Evolutionary conservation across 1,140 invertebrate species (phyloP).

Genomic region (Drosophila nasuta): DNA sequence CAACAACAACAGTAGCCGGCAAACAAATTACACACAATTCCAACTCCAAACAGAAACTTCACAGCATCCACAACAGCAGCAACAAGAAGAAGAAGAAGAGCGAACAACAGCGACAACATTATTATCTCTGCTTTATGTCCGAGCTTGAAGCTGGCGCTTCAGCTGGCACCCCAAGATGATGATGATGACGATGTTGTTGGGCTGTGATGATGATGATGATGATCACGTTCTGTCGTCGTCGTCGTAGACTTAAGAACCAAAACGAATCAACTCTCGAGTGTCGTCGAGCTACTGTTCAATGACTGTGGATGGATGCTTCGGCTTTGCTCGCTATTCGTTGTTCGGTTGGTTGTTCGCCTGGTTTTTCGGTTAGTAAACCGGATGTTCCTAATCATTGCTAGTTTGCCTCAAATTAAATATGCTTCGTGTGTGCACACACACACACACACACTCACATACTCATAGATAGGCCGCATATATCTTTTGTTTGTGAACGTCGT

Average conservation of each 20-base stretch:
- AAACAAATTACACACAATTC: slow-evolving; percentile 82
- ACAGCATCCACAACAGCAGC: slow-evolving; percentile 67
- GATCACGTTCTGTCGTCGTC: slow-evolving; percentile 20
- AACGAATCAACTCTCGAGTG: slow-evolving; percentile 63
- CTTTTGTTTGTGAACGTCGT: slow-evolving; percentile 73
- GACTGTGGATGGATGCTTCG: slow-evolving; percentile 60
- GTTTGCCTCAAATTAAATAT: slow-evolving; percentile 85
- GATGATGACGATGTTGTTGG: background rate
- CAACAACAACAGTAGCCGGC: slow-evolving; percentile 63
- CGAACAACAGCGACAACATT: slow-evolving; percentile 65
- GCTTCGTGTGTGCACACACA: slow-evolving; percentile 47
- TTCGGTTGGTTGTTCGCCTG: slow-evolving; percentile 45
- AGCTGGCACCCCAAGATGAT: slow-evolving; percentile 62
- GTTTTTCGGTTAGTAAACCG: slow-evolving; percentile 85
- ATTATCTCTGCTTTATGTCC: slow-evolving; percentile 80
- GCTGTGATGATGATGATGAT: slow-evolving; percentile 15
- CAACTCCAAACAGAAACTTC: slow-evolving; percentile 81
- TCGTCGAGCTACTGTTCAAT: slow-evolving; percentile 78
- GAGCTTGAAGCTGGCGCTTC: slow-evolving; percentile 65
- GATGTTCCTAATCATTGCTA: slow-evolving; percentile 85
- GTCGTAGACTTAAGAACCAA: slow-evolving; percentile 50
- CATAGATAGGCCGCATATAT: slow-evolving; percentile 52
- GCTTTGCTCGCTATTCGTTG: slow-evolving; percentile 11
- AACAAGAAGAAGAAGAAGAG: slow-evolving; percentile 38
- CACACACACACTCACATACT: background rate